phyloP scores from a whole-genome alignment of 2,888 invertebrate species.

The Apodemia mormo region DNA sequence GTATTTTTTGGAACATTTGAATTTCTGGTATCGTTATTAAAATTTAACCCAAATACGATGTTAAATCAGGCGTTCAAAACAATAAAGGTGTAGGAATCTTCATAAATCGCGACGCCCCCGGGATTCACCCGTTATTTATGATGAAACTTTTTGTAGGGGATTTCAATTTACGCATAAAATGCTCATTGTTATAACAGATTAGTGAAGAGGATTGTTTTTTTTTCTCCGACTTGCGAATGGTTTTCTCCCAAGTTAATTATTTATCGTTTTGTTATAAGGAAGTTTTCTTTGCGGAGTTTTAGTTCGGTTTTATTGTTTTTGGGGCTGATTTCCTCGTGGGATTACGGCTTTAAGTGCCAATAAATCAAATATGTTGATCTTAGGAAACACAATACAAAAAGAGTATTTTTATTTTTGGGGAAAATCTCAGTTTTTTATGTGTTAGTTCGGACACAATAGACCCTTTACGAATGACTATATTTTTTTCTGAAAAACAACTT shows the following conservation, averaged over 20 bases:
- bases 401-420: background rate
- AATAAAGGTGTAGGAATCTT: conserved; percentile 46
- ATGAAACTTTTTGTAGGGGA: conserved; percentile 43
- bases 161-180: conserved; percentile 50
- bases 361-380: conserved; percentile 17
- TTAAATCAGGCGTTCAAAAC: conserved; percentile 34
- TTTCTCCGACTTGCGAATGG: conserved; percentile 26
- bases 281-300: conserved; percentile 12
- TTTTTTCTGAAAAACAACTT: no score
- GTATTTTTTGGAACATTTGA: no score
- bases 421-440: background rate
- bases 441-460: no score
- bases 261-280: conserved; percentile 38
- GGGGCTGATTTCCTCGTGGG: conserved; percentile 3
- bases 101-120: conserved; percentile 45
- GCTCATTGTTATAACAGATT: conserved; percentile 48
- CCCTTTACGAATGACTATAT: no score
- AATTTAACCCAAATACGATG: conserved; percentile 9
- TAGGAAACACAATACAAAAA: background rate
- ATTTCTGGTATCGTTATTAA: background rate
- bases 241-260: conserved; percentile 38
- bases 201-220: conserved; percentile 45
- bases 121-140: conserved; percentile 49
- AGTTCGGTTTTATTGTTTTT: conserved; percentile 16
- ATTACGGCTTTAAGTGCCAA: background rate